These are phyloP conservation scores for Drosophila miranda DNA, from an alignment of 1,140 invertebrate genomes.

Conservation along the genomic window DNA sequence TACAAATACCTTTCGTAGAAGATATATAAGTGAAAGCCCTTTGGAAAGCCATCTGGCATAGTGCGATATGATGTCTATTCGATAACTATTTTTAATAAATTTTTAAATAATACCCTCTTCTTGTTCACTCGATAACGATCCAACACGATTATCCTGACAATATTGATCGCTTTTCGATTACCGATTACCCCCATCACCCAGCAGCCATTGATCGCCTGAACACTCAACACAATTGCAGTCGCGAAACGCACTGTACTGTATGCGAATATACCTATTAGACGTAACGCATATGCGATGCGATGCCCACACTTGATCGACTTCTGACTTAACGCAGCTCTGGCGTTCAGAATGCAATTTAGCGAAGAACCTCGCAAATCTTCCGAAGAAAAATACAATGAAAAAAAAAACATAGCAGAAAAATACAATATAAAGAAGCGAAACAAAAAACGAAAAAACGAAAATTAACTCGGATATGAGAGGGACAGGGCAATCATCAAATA, in stretches of 20 bases:
- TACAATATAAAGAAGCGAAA: neutral
- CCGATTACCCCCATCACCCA: too few species aligned
- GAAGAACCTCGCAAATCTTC: conserved; percentile 40
- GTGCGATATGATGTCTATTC: too few species aligned
- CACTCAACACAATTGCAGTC: neutral
- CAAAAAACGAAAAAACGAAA: conserved; percentile 5
- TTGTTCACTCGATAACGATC: too few species aligned
- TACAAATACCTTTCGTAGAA: too few species aligned
- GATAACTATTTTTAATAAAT: too few species aligned
- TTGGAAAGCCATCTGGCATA: too few species aligned
- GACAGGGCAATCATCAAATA: conserved; percentile 39
- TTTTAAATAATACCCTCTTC: too few species aligned
- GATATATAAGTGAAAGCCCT: too few species aligned
- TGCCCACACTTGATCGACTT: conserved; percentile 73
- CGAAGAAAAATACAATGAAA: neutral
- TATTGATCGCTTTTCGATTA: too few species aligned
- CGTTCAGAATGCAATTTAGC: conserved; percentile 63
- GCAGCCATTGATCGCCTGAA: too few species aligned
- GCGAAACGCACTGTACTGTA: conserved; percentile 17
- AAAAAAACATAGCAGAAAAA: neutral
- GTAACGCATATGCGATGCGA: conserved; percentile 11
- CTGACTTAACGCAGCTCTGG: conserved; percentile 65
- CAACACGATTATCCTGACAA: too few species aligned
- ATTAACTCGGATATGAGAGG: conserved; percentile 25
- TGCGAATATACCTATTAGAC: neutral